Conservation (phyloP, 2,888 invertebrate genomes). For the Agrochola macilenta region DNA sequence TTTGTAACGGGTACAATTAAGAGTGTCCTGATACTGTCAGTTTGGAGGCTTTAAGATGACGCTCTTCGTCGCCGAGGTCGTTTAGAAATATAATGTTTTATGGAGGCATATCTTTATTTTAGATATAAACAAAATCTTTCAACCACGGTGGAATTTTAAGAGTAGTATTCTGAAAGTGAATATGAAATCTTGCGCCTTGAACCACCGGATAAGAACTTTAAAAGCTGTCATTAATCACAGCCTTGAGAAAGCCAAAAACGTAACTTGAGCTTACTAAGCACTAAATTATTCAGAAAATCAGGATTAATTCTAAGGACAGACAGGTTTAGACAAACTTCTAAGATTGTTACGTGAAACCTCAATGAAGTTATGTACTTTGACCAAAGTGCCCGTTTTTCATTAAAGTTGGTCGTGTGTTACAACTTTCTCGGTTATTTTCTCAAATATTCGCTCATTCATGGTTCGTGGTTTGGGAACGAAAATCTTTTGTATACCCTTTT, state of each 20-base stretch:
- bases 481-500: constrained; percentile 56
- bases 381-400: constrained; percentile 56
- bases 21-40: constrained; percentile 39
- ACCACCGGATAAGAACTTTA: neutral
- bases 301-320: neutral
- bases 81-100: neutral
- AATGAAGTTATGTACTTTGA: constrained; percentile 46
- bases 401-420: constrained; percentile 55
- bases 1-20: constrained; percentile 55
- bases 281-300: constrained; percentile 3
- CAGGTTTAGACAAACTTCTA: constrained; percentile 13
- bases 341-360: constrained; percentile 32
- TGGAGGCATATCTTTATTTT: neutral
- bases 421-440: constrained; percentile 57
- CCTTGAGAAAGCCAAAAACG: constrained; percentile 12
- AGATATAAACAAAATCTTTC: neutral
- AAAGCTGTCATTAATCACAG: constrained; percentile 1
- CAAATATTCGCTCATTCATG: constrained; percentile 55
- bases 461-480: constrained; percentile 62
- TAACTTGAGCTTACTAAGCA: neutral
- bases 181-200: neutral
- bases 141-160: neutral
- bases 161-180: neutral
- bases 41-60: constrained; percentile 41
- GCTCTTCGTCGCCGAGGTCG: neutral